Evolutionary conservation across 2,797 vertebrate genomes (phyloP), one percentile per base, ranked within the genome.

Genomic region (Varecia variegata): DNA sequence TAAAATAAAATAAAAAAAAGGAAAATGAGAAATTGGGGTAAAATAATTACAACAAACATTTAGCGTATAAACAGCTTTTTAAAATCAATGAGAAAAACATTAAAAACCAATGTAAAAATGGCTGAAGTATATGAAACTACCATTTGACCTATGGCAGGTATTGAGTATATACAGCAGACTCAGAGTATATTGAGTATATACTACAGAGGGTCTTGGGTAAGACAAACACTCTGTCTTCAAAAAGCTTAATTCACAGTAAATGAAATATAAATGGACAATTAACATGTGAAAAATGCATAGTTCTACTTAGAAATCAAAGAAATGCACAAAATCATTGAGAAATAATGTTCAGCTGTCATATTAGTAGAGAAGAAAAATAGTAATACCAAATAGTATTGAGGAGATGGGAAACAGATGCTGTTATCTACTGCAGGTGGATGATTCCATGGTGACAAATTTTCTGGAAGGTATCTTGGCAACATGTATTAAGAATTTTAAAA

Each of bases 351-450:
- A 38, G 17, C 20, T 71, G 7, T 91, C 40, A 40, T 65, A 76
- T 47, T n/a, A 79, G 35, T 30, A 95, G 58, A 92, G n/a, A 70
- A 21, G 32, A 73, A 94, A 92, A 96, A 74, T 56, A 62, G 67
- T 67, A 71, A 89, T 83, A 40, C 7, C 47, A 21, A 79, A 18
- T 30, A 43, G 76, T 87, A 50, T 67, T 21, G 38, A 85, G 54
- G 27, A 70, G 27, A 73, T 82, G 14, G 18, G 58, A 85, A 92
- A 83, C 3, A 82, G 56, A 87, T 82, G 18, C 21, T 83, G 27
- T 74, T 74, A 81, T 79, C 18, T 82, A 3, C 11, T 67, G 0
- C 10, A 65, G 54, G 38, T 43, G 67, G 38, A 12, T 65, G 10
- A 17, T 80, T 91, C 18, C 32, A 85, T 9, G 14, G 45, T 43